Evolutionary conservation across 2,888 invertebrate genomes (phyloP).

Genomic region (Venusia cambrica): DNA sequence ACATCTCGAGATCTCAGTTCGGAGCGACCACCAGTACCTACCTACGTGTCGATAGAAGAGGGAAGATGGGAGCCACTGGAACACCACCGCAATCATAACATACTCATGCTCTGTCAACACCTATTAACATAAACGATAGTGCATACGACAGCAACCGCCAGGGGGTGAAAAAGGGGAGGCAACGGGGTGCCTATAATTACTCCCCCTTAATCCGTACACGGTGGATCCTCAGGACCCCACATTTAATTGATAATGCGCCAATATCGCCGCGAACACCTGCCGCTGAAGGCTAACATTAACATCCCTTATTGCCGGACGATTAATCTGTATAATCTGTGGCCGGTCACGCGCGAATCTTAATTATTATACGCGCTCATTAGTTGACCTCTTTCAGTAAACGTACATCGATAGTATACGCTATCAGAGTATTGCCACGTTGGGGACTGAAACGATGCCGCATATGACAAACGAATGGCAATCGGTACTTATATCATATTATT

Average conservation of each 20-base stretch:
- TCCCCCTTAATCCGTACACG: constrained; percentile 27
- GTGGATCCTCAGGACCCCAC: constrained; percentile 36
- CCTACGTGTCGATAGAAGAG: no score
- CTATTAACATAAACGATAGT: constrained; percentile 54
- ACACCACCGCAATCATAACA: constrained; percentile 19
- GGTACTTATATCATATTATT: no score
- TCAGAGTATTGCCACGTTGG: no score
- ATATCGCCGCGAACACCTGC: constrained; percentile 62
- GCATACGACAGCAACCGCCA: constrained; percentile 48
- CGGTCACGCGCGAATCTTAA: constrained; percentile 63
- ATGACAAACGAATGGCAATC: no score
- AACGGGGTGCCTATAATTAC: constrained; percentile 41
- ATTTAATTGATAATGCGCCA: constrained; percentile 60
- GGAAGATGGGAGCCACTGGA: not conserved
- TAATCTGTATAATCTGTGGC: constrained; percentile 62
- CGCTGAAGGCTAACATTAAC: constrained; percentile 68
- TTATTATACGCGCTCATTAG: constrained; percentile 38
- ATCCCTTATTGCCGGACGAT: constrained; percentile 58
- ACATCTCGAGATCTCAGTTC: no score
- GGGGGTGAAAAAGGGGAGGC: constrained; percentile 19
- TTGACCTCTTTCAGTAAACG: constrained; percentile 7
- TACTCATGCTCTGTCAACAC: constrained; percentile 21
- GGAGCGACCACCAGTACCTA: no score
- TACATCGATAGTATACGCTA: constrained; percentile 6
- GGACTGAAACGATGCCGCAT: no score